A percentile compares a stretch with the other conserved stretches of the same genome.
Conservation (phyloP, 2,888 invertebrate genomes). For the Acanthosoma haemorrhoidale region DNA sequence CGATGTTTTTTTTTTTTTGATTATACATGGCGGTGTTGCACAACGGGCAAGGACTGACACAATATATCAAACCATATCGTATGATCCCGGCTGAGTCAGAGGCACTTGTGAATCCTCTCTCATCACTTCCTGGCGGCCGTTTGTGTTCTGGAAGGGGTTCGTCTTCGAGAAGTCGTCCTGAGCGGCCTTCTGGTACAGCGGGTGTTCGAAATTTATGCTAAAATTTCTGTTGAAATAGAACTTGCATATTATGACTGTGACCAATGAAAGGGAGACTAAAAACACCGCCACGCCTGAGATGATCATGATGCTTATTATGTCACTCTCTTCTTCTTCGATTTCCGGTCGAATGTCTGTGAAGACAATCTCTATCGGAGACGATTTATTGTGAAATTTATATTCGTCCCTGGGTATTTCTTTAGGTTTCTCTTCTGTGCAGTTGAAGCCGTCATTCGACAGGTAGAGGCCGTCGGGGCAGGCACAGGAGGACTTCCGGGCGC, state of each 20-base stretch:
- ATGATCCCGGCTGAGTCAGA: constrained; percentile 70
- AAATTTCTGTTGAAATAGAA: constrained; percentile 81
- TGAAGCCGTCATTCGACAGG: constrained; percentile 62
- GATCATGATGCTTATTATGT: constrained; percentile 59
- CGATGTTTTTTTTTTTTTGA: not conserved
- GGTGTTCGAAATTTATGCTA: constrained; percentile 98
- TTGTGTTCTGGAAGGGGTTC: constrained; percentile 70
- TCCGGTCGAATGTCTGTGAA: constrained; percentile 20
- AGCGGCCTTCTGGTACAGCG: constrained; percentile 93
- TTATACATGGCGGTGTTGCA: not conserved
- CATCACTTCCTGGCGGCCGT: constrained; percentile 75
- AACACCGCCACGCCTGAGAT: constrained; percentile 63
- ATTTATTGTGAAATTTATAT: constrained; percentile 54
- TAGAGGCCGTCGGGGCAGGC: constrained; percentile 81
- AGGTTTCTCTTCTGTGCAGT: not conserved
- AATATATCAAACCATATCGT: constrained; percentile 73
- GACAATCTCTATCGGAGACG: constrained; percentile 69
- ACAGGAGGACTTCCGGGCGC: constrained; percentile 76
- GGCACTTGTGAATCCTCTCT: constrained; percentile 86
- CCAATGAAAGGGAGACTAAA: constrained; percentile 55
- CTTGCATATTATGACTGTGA: constrained; percentile 72
- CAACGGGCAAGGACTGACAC: not conserved
- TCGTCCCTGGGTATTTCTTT: not conserved
- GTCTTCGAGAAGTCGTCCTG: constrained; percentile 86
- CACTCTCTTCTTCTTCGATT: constrained; percentile 19